Conservation (phyloP, 2,888 invertebrate species). For the Aradus depressus region DNA sequence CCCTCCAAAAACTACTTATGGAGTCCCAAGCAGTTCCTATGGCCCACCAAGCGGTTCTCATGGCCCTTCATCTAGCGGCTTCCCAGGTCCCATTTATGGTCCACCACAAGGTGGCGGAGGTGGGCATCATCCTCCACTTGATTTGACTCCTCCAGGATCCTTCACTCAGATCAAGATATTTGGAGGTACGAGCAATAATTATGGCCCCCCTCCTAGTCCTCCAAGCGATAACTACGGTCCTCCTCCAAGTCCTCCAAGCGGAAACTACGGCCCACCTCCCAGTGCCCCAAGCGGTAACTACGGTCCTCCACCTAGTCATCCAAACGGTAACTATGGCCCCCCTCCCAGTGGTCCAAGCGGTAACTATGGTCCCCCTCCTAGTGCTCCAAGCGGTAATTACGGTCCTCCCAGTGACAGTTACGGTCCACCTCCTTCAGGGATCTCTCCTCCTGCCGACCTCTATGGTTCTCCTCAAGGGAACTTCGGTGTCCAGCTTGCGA, state of each 20-base stretch:
- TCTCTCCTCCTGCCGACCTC: constrained; percentile 8
- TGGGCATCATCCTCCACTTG: not conserved
- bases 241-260: constrained; percentile 16
- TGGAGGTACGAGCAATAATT: too few species aligned
- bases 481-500: constrained; percentile 47
- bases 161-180: too few species aligned
- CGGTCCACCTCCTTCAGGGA: constrained; percentile 16
- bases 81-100: not conserved
- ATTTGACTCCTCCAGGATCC: constrained; percentile 3
- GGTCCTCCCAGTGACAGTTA: constrained; percentile 14
- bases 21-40: constrained; percentile 8
- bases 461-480: constrained; percentile 42
- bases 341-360: constrained; percentile 36
- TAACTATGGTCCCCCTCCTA: constrained; percentile 43
- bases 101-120: constrained; percentile 1
- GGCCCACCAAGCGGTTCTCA: constrained; percentile 25
- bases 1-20: constrained; percentile 9
- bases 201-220: constrained; percentile 15
- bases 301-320: constrained; percentile 36
- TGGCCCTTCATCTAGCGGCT: constrained; percentile 18
- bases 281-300: constrained; percentile 41
- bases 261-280: constrained; percentile 14
- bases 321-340: not conserved
- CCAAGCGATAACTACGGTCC: constrained; percentile 26
- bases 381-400: constrained; percentile 11